Percentiles rank a stretch among this genome's conserved stretches.
Evolutionary conservation across 1,140 invertebrate species (phyloP).

Genomic region (Aphelinus certus): DNA sequence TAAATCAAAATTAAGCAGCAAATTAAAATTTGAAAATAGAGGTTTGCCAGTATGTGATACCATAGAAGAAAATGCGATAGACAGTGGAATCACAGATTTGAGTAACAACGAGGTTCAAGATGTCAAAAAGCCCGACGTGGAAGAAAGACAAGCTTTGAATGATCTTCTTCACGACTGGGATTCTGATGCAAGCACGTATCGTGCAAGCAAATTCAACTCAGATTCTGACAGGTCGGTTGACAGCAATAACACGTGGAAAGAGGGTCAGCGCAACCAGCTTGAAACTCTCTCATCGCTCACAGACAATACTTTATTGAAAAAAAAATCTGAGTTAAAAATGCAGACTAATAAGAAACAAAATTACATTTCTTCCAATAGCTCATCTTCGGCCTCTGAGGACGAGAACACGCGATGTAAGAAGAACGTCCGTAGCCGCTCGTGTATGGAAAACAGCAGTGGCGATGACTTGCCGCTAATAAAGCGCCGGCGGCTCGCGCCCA

Average conservation of each 20-base stretch:
- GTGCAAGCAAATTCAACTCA: not conserved
- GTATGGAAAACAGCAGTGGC: conserved; percentile 3
- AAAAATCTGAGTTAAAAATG: conserved; percentile 23
- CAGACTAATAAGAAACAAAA: conserved; percentile 31
- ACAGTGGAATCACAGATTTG: not conserved
- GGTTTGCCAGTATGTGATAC: no score
- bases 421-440: not conserved
- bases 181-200: conserved; percentile 9
- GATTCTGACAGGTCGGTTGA: not conserved
- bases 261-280: no score
- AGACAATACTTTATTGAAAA: conserved; percentile 14
- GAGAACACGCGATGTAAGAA: not conserved
- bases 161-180: conserved; percentile 5
- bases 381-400: conserved; percentile 24
- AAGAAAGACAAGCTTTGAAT: not conserved
- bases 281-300: not conserved
- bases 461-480: conserved; percentile 24
- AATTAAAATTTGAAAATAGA: no score
- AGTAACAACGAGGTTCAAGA: not conserved
- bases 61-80: conserved; percentile 11
- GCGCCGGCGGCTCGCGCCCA: conserved; percentile 26
- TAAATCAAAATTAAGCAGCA: not conserved
- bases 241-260: not conserved
- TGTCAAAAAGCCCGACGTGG: not conserved
- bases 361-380: conserved; percentile 40